Conservation (phyloP, 1,140 invertebrate genomes). For the Caenorhabditis inopinata region DNA sequence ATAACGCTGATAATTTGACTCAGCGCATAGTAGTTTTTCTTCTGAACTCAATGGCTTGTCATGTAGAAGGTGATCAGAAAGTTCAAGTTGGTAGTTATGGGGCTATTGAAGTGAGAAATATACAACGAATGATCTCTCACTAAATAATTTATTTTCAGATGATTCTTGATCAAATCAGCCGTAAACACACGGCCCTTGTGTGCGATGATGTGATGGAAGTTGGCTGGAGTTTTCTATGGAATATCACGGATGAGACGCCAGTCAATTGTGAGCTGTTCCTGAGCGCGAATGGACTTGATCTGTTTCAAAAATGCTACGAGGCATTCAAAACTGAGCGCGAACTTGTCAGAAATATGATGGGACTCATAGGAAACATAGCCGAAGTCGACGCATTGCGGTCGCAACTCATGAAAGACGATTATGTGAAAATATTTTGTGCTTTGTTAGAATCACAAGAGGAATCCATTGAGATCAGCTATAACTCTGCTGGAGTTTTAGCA, state of each 20-base stretch:
- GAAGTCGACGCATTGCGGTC: slow-evolving; percentile 83
- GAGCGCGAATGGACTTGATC: slow-evolving; percentile 51
- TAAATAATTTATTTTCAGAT: slow-evolving; percentile 30
- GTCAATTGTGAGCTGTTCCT: slow-evolving; percentile 61
- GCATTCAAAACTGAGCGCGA: slow-evolving; percentile 56
- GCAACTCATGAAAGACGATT: slow-evolving; percentile 80
- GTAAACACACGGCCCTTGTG: slow-evolving; percentile 65
- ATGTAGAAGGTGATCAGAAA: slow-evolving; percentile 89
- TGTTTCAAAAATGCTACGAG: slow-evolving; percentile 57
- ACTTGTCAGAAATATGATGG: slow-evolving; percentile 65
- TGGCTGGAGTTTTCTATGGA: slow-evolving; percentile 93
- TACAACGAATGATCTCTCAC: slow-evolving; percentile 35
- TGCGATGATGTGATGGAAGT: slow-evolving; percentile 95
- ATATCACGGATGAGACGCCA: slow-evolving; percentile 76
- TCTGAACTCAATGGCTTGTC: slow-evolving; percentile 89
- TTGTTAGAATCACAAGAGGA: slow-evolving; percentile 82
- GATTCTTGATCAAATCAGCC: slow-evolving; percentile 60
- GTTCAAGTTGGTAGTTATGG: slow-evolving; percentile 83
- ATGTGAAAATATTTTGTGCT: slow-evolving; percentile 78
- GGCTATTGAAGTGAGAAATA: slow-evolving; percentile 80
- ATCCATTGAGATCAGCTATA: slow-evolving; percentile 95
- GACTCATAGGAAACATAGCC: slow-evolving; percentile 88
- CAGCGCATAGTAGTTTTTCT: slow-evolving; percentile 90
- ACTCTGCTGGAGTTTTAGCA: slow-evolving; percentile 89
- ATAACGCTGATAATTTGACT: slow-evolving; percentile 83